These are phyloP conservation scores for Drosophila cardini DNA, from an alignment of 1,140 invertebrate genomes.

Conservation along the genomic window DNA sequence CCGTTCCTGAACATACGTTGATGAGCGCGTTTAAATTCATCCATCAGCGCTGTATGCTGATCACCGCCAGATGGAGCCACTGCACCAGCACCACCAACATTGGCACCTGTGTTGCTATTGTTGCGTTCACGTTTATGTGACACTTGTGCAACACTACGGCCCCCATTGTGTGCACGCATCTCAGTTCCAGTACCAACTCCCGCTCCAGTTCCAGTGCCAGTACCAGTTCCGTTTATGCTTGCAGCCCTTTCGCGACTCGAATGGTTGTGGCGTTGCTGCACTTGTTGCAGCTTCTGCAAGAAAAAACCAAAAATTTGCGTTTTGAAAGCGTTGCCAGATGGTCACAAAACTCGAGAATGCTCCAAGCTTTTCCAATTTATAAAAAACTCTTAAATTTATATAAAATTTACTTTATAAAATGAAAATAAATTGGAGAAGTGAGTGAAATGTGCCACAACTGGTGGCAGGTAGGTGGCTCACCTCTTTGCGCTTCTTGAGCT, in stretches of 20 bases:
- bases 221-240: slow-evolving; percentile 3
- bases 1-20: slow-evolving; percentile 91
- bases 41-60: slow-evolving; percentile 91
- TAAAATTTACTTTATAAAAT: no score
- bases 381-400: no score
- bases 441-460: neutral
- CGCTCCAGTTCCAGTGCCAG: neutral
- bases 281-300: slow-evolving; percentile 27
- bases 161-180: slow-evolving; percentile 45
- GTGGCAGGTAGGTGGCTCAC: slow-evolving; percentile 75
- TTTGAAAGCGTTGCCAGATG: no score
- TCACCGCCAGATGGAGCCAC: slow-evolving; percentile 84
- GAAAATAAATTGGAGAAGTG: neutral
- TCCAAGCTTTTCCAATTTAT: no score
- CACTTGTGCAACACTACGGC: slow-evolving; percentile 54
- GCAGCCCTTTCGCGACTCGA: neutral
- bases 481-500: slow-evolving; percentile 87
- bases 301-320: no score
- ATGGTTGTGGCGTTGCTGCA: neutral
- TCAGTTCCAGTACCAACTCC: slow-evolving; percentile 1
- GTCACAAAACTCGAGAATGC: no score
- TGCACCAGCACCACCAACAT: slow-evolving; percentile 35
- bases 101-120: slow-evolving; percentile 52
- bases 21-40: slow-evolving; percentile 94
- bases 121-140: slow-evolving; percentile 63